phyloP scores from a whole-genome alignment of 2,797 vertebrate genomes.

The Hybognathus amarus region DNA sequence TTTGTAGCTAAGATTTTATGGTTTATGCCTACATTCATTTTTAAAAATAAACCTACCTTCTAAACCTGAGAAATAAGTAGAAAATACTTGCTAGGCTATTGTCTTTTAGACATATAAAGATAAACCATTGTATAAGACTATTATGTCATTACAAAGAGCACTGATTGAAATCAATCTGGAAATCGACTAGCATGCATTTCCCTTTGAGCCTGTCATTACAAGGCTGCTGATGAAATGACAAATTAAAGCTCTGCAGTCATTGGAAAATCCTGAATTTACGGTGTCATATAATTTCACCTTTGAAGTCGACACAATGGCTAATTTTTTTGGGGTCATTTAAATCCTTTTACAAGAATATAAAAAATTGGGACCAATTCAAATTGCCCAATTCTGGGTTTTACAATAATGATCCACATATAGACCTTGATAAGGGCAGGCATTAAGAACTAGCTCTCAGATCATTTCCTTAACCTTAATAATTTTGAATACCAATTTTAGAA shows the following conservation, averaged over 20 bases:
- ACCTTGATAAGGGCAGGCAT: background rate
- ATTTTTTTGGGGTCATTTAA: conserved; percentile 6
- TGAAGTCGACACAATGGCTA: conserved; percentile 29
- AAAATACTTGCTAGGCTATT: background rate
- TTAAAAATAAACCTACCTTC: background rate
- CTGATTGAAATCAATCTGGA: conserved; percentile 63
- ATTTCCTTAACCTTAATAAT: conserved; percentile 1
- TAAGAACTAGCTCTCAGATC: background rate
- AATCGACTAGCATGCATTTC: conserved; percentile 57
- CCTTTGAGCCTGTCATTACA: conserved; percentile 45
- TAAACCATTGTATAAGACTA: conserved; percentile 39
- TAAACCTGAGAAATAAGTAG: background rate
- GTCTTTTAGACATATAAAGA: conserved; percentile 6
- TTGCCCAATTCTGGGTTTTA: background rate
- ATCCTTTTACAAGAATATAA: conserved; percentile 19
- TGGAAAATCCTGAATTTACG: conserved; percentile 15
- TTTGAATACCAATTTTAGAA: background rate
- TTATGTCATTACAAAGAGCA: conserved; percentile 52
- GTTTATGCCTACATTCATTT: background rate
- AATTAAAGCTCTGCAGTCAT: conserved; percentile 34
- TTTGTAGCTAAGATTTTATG: background rate
- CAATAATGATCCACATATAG: background rate
- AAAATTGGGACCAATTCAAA: background rate
- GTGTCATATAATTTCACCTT: conserved; percentile 15
- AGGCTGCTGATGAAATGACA: conserved; percentile 46